phyloP scores from a whole-genome alignment of 2,113 vertebrate genomes.

The Ovibos moschatus region DNA sequence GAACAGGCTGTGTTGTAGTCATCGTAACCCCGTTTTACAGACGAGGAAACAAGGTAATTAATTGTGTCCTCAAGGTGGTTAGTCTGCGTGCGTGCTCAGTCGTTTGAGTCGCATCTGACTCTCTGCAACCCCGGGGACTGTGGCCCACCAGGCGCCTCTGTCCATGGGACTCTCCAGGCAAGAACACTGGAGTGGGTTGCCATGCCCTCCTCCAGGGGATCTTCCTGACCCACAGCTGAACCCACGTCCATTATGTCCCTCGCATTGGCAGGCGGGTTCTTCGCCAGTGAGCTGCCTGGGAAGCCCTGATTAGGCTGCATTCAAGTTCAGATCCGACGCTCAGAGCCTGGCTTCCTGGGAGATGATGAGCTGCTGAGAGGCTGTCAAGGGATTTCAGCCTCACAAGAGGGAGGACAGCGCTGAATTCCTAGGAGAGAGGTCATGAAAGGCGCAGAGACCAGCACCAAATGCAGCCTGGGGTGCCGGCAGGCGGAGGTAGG shows the following conservation, averaged over 20 bases:
- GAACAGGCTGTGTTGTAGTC: neutral
- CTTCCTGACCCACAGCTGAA: neutral
- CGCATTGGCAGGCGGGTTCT: neutral
- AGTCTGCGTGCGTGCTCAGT: rapidly evolving
- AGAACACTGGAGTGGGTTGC: neutral
- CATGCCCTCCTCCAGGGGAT: neutral
- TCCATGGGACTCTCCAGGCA: neutral
- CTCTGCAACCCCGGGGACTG: neutral
- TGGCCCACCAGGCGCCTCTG: neutral
- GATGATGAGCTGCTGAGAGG: neutral
- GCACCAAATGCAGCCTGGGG: neutral
- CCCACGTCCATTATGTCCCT: rapidly evolving
- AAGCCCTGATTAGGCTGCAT: neutral
- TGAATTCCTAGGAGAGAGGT: neutral
- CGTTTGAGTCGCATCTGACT: rapidly evolving
- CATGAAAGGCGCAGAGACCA: rapidly evolving
- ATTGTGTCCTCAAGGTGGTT: neutral
- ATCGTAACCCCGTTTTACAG: neutral
- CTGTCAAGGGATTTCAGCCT: no score
- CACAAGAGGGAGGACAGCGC: rapidly evolving
- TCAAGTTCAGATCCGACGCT: neutral
- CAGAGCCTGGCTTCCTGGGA: neutral
- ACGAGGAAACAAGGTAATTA: neutral
- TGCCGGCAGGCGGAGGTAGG: rapidly evolving
- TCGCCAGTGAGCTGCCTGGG: neutral